Evolutionary conservation across 2,888 invertebrate genomes (phyloP).

Genomic region (Phalangium opilio): DNA sequence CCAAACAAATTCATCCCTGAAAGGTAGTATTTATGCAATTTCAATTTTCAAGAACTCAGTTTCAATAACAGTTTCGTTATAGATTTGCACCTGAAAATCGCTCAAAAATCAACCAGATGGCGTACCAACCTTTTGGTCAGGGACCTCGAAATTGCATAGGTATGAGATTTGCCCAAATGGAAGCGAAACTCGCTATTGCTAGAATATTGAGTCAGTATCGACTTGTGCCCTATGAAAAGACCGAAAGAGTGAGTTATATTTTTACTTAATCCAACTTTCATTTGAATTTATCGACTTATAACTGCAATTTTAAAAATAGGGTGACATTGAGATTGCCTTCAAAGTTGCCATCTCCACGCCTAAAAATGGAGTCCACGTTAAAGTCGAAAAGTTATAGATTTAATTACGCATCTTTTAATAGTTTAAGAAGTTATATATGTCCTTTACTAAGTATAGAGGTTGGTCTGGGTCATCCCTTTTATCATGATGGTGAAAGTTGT

Average conservation of each 20-base stretch:
- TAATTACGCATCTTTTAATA: too few species aligned
- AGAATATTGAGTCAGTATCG: conserved; percentile 11
- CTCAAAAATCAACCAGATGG: conserved; percentile 10
- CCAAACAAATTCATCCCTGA: conserved; percentile 14
- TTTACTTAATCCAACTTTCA: too few species aligned
- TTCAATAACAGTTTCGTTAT: not conserved
- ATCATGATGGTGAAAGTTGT: too few species aligned
- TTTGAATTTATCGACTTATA: too few species aligned
- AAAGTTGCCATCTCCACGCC: not conserved
- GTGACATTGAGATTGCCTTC: not conserved
- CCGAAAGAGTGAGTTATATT: conserved; percentile 11
- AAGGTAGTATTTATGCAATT: too few species aligned
- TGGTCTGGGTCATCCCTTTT: too few species aligned
- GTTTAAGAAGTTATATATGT: too few species aligned
- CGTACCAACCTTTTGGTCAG: conserved; percentile 16
- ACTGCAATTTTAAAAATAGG: too few species aligned
- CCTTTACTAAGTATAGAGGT: too few species aligned
- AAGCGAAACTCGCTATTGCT: conserved; percentile 15
- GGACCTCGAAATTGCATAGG: conserved; percentile 20
- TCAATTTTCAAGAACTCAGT: not conserved
- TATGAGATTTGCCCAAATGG: conserved; percentile 18
- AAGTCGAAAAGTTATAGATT: not conserved
- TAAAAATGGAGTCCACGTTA: not conserved
- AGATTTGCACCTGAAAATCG: conserved; percentile 18
- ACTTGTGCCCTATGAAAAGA: conserved; percentile 10